Evolutionary conservation across 2,888 invertebrate species (phyloP).

Genomic region (Myopa tessellatipennis): DNA sequence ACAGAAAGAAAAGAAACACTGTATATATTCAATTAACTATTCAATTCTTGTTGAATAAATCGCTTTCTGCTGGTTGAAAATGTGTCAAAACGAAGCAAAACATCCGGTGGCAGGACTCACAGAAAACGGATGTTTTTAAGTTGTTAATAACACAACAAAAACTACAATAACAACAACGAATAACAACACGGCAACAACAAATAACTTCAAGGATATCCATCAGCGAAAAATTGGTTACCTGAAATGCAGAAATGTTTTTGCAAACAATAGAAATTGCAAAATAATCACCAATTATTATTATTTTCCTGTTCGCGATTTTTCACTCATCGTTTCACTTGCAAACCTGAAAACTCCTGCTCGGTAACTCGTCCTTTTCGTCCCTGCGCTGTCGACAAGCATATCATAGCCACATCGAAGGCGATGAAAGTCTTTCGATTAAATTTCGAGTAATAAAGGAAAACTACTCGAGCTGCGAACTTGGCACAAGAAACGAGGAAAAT

Average conservation of each 20-base stretch:
- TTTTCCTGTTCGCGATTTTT: too few relatives aligned
- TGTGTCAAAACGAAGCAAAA: slow-evolving; percentile 6
- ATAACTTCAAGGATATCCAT: neutral
- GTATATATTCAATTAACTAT: slow-evolving; percentile 1
- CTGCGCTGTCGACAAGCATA: neutral
- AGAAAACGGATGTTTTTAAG: neutral
- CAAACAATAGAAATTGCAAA: neutral
- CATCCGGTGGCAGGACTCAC: neutral
- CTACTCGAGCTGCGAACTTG: neutral
- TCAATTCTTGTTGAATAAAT: neutral
- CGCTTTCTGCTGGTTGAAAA: slow-evolving; percentile 11
- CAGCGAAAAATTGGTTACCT: neutral
- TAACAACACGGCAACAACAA: neutral
- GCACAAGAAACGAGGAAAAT: neutral
- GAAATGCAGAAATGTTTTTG: neutral
- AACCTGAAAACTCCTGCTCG: too few relatives aligned
- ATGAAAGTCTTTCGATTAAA: neutral
- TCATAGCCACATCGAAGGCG: neutral
- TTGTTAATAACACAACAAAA: slow-evolving; percentile 10
- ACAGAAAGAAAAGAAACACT: neutral
- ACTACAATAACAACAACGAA: neutral
- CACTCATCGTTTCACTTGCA: too few relatives aligned
- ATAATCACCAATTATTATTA: neutral
- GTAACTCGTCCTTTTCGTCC: neutral
- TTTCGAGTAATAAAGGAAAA: neutral